Base-by-base conservation (phyloP, 2,888 invertebrate genomes). In the Amphipyra berbera region DNA sequence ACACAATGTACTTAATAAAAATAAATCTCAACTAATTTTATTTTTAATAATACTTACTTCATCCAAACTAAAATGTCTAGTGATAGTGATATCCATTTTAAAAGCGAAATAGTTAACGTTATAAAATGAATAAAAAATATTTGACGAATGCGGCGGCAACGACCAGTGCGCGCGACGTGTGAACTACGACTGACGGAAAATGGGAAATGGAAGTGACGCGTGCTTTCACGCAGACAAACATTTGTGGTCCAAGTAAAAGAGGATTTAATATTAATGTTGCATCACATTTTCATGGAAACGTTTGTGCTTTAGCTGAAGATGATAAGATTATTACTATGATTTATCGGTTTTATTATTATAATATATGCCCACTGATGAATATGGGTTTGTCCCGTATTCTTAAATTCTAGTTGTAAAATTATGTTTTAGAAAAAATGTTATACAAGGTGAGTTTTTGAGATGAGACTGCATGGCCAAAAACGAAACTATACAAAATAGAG, bases 21-120 rank as follows among this genome's bases (percentile, higher is more conserved):
- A 7, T 0, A 4, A 41, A 52, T 2, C 14, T 30, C 2, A 14
- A 35, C 14, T 10, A 14, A 9, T 14, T 15, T 35, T 14, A 7
- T 7, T 10, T 14, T n/a, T 15, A 48, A 30, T 30, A 49, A 54
- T 75, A 91, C 93, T 92, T 68, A 95, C 95, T 85, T 95, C 95
- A 63, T 95, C 95, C 71, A 95, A 90, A 79, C 95, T 95, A 68
- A 91, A 95, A 75, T 95, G 95, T 78, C 95, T 92, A 1, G 94
- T 95, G 14, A 95, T 88, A 41, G 90, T 90, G 54, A 95, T 88
- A 84, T 95, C 95, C 95, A 95, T 95, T 73, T 82, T 87, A 55
- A 54, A 30, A 55, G 37, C 15, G 49, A 37, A 46, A 61, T 58
- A 27, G 27, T 60, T 21, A 52, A 13, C 10, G 37, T 10, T 30